A percentile compares a stretch with the other conserved stretches of the same genome.
phyloP scores from a whole-genome alignment of 2,113 vertebrate species.

The Syngnathoides biaculeatus region DNA sequence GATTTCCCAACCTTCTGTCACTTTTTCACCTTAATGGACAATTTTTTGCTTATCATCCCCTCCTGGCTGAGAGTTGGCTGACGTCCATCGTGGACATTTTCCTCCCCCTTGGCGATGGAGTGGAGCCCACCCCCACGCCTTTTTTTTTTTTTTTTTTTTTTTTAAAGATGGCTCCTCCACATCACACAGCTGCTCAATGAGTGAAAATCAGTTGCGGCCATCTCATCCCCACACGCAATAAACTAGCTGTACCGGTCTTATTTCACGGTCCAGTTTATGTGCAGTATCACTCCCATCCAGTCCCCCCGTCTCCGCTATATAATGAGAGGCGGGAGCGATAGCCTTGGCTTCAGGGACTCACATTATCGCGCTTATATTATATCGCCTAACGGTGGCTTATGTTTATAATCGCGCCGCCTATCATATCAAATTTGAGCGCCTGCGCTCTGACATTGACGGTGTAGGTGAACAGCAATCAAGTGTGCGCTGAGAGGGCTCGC shows the following conservation, averaged over 20 bases:
- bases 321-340: constrained; percentile 39
- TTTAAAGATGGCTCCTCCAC: constrained; percentile 33
- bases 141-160: constrained; percentile 22
- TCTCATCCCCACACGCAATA: constrained; percentile 44
- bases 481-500: background rate
- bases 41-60: constrained; percentile 36
- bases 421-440: constrained; percentile 31
- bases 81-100: constrained; percentile 9
- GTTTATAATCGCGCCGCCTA: constrained; percentile 23
- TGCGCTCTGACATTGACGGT: constrained; percentile 28
- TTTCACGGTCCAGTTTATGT: constrained; percentile 56
- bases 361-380: constrained; percentile 38
- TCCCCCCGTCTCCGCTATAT: constrained; percentile 36
- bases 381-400: constrained; percentile 30
- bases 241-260: constrained; percentile 35
- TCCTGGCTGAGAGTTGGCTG: constrained; percentile 23
- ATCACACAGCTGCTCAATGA: constrained; percentile 59
- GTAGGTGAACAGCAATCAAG: constrained; percentile 37
- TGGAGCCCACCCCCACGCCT: constrained; percentile 26
- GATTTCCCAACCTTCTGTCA: background rate
- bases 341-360: constrained; percentile 53
- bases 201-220: constrained; percentile 47
- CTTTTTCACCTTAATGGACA: constrained; percentile 27
- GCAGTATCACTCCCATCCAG: constrained; percentile 35
- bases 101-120: background rate